Conservation (phyloP, 1,140 invertebrate species). For the Sminthurides bifidus region DNA sequence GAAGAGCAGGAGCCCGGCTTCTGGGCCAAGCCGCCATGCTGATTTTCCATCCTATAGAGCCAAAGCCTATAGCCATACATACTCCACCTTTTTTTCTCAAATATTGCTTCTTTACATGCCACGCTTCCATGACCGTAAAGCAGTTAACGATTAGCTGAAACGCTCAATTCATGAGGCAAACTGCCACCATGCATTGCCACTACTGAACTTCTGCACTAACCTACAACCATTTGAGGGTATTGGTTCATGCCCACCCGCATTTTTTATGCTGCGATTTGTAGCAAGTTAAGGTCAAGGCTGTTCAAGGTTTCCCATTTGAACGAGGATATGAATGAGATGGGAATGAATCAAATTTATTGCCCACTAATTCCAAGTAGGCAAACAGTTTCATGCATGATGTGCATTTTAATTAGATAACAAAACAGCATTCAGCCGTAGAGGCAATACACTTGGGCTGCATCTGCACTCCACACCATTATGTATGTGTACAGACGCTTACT, state of each 20-base stretch:
- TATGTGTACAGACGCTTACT: too few relatives aligned
- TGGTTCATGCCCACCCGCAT: too few relatives aligned
- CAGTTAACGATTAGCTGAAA: neutral
- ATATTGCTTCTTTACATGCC: neutral
- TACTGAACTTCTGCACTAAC: neutral
- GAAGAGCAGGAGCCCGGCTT: neutral
- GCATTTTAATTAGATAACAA: too few relatives aligned
- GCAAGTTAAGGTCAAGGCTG: conserved; percentile 6
- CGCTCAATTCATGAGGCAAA: neutral
- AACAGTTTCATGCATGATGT: conserved; percentile 16
- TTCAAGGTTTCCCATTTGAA: conserved; percentile 9
- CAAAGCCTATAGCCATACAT: neutral
- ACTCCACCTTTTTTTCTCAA: too few relatives aligned
- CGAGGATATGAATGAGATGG: too few relatives aligned
- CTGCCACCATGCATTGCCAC: neutral
- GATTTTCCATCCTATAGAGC: neutral
- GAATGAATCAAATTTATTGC: too few relatives aligned
- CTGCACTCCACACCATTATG: too few relatives aligned
- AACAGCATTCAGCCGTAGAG: too few relatives aligned
- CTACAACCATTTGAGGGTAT: neutral
- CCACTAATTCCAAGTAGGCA: conserved; percentile 13
- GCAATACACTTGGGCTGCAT: too few relatives aligned
- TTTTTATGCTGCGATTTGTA: neutral
- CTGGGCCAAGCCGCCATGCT: neutral
- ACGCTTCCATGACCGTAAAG: neutral